phyloP scores from a whole-genome alignment of 2,888 invertebrate species.

The Crepidodera aurea region DNA sequence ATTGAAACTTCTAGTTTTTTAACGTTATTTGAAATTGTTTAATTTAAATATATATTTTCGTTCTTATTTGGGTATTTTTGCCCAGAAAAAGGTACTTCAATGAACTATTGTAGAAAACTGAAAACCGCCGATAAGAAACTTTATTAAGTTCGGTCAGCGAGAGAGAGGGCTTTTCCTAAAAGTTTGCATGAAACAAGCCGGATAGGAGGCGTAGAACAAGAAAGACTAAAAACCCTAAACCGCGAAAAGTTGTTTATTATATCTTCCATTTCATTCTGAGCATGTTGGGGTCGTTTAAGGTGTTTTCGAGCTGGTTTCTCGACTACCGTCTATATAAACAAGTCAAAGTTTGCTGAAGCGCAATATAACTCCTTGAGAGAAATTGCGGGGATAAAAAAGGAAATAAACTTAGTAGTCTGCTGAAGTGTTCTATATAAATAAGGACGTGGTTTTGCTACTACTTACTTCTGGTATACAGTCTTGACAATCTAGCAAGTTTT shows the following conservation, averaged over 20 bases:
- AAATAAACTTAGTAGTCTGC: slow-evolving; percentile 33
- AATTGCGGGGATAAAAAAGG: slow-evolving; percentile 38
- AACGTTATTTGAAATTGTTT: no score
- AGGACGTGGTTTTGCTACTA: slow-evolving; percentile 27
- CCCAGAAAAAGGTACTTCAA: no score
- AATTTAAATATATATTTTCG: no score
- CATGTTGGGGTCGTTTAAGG: slow-evolving; percentile 39
- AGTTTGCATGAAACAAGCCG: slow-evolving; percentile 2
- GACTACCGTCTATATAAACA: slow-evolving; percentile 37
- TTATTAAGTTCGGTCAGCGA: not conserved
- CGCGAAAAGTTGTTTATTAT: slow-evolving; percentile 44
- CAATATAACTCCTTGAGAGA: slow-evolving; percentile 36
- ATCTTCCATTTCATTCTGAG: slow-evolving; percentile 40
- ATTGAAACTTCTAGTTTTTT: no score
- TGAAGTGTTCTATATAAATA: slow-evolving; percentile 30
- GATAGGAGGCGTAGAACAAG: not conserved
- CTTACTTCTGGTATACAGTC: slow-evolving; percentile 24
- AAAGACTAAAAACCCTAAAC: slow-evolving; percentile 20
- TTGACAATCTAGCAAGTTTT: slow-evolving; percentile 31
- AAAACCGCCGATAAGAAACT: slow-evolving; percentile 18
- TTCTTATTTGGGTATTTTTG: no score
- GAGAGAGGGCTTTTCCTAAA: not conserved
- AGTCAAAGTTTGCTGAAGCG: slow-evolving; percentile 39
- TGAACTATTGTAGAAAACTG: not conserved
- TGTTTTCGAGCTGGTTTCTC: slow-evolving; percentile 33